Evolutionary conservation across 2,888 invertebrate species (phyloP).

Genomic region (Strigamia maritima): DNA sequence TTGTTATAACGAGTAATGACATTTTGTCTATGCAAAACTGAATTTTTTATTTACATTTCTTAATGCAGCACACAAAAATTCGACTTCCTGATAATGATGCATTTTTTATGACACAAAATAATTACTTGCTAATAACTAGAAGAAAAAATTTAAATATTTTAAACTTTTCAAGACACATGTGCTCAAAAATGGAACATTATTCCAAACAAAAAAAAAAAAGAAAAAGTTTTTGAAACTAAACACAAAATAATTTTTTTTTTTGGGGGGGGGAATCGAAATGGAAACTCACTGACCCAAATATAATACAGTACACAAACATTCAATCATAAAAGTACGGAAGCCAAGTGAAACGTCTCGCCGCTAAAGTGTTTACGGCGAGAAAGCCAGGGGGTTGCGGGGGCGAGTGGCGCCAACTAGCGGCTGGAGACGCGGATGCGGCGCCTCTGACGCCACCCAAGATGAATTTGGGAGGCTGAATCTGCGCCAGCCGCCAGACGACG

Average conservation of each 20-base stretch:
- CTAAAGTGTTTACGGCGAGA: not conserved
- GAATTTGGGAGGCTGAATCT: constrained; percentile 2
- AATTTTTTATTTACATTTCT: too few relatives aligned
- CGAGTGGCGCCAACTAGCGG: constrained; percentile 12
- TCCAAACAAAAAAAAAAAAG: not conserved
- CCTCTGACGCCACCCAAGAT: constrained; percentile 23
- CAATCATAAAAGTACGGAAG: constrained; percentile 16
- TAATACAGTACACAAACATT: constrained; percentile 6
- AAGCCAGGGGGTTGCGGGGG: not conserved
- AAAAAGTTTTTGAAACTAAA: not conserved
- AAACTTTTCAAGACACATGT: too few relatives aligned
- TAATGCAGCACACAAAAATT: too few relatives aligned
- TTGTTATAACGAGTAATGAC: too few relatives aligned
- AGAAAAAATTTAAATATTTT: too few relatives aligned
- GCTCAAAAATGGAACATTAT: too few relatives aligned
- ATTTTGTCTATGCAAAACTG: too few relatives aligned
- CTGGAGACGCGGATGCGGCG: constrained; percentile 19
- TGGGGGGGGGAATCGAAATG: not conserved
- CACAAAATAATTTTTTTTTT: not conserved
- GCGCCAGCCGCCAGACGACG: constrained; percentile 13
- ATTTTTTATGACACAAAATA: too few relatives aligned
- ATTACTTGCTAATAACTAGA: too few relatives aligned
- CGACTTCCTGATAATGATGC: too few relatives aligned
- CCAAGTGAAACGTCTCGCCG: constrained; percentile 19
- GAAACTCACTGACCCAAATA: constrained; percentile 4